phyloP scores from a whole-genome alignment of 2,113 vertebrate genomes.

The Typhlomys cinereus region DNA sequence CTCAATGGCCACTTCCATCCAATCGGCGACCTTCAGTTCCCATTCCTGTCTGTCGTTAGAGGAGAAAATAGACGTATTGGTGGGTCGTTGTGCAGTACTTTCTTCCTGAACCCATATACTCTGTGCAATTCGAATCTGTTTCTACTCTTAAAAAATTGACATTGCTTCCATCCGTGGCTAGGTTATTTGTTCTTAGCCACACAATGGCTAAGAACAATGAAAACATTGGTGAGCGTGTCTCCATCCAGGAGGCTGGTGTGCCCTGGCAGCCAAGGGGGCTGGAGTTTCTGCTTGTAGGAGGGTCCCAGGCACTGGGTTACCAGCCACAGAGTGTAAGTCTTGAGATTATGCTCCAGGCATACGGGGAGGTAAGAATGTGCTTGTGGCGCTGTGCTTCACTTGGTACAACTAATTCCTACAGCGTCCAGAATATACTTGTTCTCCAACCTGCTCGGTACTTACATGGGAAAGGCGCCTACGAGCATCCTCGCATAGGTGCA shows the following conservation, averaged over 20 bases:
- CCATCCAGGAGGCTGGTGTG: background rate
- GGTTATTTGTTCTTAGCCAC: too few relatives aligned
- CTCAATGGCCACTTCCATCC: too few relatives aligned
- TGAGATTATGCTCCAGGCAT: background rate
- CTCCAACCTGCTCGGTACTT: background rate
- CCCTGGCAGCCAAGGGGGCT: too few relatives aligned
- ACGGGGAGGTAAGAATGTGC: background rate
- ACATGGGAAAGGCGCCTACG: background rate
- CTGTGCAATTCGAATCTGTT: constrained; percentile 40
- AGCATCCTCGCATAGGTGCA: background rate
- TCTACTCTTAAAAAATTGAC: constrained; percentile 60
- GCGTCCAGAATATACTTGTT: background rate
- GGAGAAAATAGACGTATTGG: too few relatives aligned
- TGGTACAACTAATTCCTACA: background rate
- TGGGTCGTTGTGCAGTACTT: constrained; percentile 22
- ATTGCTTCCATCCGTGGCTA: too few relatives aligned
- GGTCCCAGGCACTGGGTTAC: background rate
- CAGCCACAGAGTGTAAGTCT: background rate
- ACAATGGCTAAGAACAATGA: too few relatives aligned
- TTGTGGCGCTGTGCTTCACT: background rate
- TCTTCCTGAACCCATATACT: constrained; percentile 12
- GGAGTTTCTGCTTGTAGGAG: too few relatives aligned
- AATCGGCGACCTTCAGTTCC: background rate
- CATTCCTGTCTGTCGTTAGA: background rate
- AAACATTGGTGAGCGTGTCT: background rate